Base-by-base conservation (phyloP, 2,113 vertebrate species). In the Lethenteron reissneri region DNA sequence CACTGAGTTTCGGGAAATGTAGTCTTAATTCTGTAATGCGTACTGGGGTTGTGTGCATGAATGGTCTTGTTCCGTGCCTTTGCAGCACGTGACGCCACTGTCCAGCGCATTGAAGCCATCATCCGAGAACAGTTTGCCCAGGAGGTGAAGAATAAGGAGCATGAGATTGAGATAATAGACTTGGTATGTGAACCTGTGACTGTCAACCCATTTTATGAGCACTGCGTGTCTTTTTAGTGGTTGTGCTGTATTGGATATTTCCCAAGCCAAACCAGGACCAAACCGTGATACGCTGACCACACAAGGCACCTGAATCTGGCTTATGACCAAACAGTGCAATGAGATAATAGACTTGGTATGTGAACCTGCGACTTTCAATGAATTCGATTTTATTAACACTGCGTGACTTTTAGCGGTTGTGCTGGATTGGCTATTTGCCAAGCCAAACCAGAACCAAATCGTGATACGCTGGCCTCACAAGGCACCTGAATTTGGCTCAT, bases 111-210 rank as follows among this genome's bases (percentile, higher is more conserved):
- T 19, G 91, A 99, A 74, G 80, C 81, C 21, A 95, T 99, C 78
- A 92, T 99, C 75, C 92, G 86, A 76, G 88, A 96, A 56, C 94
- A 99, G 73, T 99, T 99, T 82, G 81, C 86, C 0, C 78, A 95
- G 6, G 94, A 99, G 81, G 90, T 99, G 87, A 99, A 91, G 83
- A 97, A 86, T 80, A 99, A 99, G 78, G 92, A 95, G 73, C 91
- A 97, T 71, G 94, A 99, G 80, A 96, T 97, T 74, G 90, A 96
- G 81, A 87, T 97, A 71, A 97, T 97, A 71, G 88, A 89, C 76
- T 91, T 96, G 89, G 94, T 99, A 25, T 17, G 8, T n/a, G n/a
- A 25, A 17, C 25, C 64, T n/a, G 25, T 25, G 25, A 68, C 10
- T 17, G n/a, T 10, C 25, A 25, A 68, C n/a, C 64, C 64, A 68